Percentiles rank a stretch among this genome's conserved stretches.
Conservation (phyloP, 2,113 vertebrate species). For the Rhinolophus sinicus region DNA sequence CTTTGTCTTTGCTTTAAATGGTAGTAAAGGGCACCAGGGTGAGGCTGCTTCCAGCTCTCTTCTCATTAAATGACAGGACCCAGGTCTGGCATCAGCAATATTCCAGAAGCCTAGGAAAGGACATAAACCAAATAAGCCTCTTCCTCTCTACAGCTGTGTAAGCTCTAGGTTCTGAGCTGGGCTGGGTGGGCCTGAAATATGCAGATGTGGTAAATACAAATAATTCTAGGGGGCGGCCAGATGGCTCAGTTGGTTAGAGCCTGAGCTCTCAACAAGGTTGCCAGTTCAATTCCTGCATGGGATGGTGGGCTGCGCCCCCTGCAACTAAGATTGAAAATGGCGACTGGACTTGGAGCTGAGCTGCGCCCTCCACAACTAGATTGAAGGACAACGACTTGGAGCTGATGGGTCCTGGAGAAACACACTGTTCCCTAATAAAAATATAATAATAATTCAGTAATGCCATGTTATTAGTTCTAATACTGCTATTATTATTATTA, state of each 20-base stretch:
- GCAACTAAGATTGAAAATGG: too few species aligned
- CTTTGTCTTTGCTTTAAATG: neutral
- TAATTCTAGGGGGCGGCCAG: neutral
- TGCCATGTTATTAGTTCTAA: neutral
- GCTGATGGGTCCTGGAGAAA: too few species aligned
- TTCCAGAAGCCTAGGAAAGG: neutral
- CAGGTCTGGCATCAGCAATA: neutral
- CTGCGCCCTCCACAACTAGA: too few species aligned
- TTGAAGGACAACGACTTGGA: too few species aligned
- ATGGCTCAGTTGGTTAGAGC: too few species aligned
- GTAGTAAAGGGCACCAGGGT: neutral
- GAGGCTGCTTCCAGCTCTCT: neutral
- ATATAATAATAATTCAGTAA: conserved; percentile 6
- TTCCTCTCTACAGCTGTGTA: neutral
- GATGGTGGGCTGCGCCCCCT: too few species aligned
- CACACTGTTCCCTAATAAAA: too few species aligned
- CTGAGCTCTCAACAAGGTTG: too few species aligned
- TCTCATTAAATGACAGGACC: neutral
- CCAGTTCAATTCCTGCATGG: too few species aligned
- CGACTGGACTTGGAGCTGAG: too few species aligned
- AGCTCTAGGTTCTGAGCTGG: neutral
- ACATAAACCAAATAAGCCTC: neutral
- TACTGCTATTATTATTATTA: conserved; percentile 16
- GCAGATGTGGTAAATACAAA: neutral
- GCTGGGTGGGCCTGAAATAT: neutral